Conservation (phyloP, 2,113 vertebrate species). For the Cacatua alba region DNA sequence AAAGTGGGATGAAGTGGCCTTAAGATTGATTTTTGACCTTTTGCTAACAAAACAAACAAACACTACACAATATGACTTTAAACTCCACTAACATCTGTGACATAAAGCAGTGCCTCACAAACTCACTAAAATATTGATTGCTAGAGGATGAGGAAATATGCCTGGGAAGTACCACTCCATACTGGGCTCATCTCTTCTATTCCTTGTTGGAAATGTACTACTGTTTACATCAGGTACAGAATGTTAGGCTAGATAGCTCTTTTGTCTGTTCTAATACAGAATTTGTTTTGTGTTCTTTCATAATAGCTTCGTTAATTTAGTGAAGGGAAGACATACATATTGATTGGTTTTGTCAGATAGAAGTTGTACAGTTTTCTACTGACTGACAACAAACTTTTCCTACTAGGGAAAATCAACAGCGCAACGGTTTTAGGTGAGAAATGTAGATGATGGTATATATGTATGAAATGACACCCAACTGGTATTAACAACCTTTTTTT, state of each 20-base stretch:
- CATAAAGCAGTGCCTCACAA: background rate
- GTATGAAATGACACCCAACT: background rate
- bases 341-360: background rate
- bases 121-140: background rate
- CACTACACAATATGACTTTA: background rate
- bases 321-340: background rate
- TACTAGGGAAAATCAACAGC: background rate
- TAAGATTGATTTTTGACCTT: background rate
- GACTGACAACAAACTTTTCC: background rate
- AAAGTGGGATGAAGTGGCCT: background rate
- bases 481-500: background rate
- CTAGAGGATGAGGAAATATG: background rate
- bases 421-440: background rate
- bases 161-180: background rate
- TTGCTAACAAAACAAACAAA: background rate
- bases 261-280: background rate
- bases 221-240: background rate
- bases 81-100: background rate
- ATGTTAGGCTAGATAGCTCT: background rate
- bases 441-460: background rate
- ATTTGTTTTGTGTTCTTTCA: background rate
- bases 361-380: background rate
- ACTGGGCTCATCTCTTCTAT: background rate
- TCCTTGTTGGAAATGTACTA: background rate
- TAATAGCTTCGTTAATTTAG: background rate